These are phyloP conservation scores for Andrena bucephala DNA, from an alignment of 2,888 invertebrate genomes.

Conservation along the genomic window DNA sequence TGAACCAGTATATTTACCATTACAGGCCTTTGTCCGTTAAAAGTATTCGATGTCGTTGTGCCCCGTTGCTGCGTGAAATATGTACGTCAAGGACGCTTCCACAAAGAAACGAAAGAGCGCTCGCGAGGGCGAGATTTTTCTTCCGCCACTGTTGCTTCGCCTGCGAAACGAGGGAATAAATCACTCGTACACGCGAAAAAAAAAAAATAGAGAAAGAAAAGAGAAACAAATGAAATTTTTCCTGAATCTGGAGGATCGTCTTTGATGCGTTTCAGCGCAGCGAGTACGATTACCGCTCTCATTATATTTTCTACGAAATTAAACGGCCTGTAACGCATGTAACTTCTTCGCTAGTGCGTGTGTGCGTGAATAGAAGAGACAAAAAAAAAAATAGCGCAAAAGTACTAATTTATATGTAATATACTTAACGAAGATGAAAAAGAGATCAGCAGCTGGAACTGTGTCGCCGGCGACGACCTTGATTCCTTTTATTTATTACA, in stretches of 20 bases:
- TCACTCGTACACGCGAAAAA: not conserved
- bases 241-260: constrained; percentile 26
- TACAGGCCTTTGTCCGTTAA: constrained; percentile 35
- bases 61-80: constrained; percentile 18
- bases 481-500: constrained; percentile 30
- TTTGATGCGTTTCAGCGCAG: constrained; percentile 45
- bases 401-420: constrained; percentile 47
- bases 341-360: constrained; percentile 54
- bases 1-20: constrained; percentile 31
- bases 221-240: constrained; percentile 3
- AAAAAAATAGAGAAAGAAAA: constrained; percentile 1
- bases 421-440: constrained; percentile 36
- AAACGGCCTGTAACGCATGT: constrained; percentile 54
- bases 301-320: constrained; percentile 24
- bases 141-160: not conserved
- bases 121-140: not conserved
- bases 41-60: constrained; percentile 19
- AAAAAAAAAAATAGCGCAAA: constrained; percentile 57
- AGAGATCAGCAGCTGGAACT: constrained; percentile 57
- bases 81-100: constrained; percentile 24
- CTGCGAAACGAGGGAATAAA: too few relatives aligned
- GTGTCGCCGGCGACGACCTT: constrained; percentile 59
- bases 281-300: constrained; percentile 44
- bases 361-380: constrained; percentile 57
- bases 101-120: not conserved